phyloP scores from a whole-genome alignment of 1,140 invertebrate species.

The Euura saliciscinereae region DNA sequence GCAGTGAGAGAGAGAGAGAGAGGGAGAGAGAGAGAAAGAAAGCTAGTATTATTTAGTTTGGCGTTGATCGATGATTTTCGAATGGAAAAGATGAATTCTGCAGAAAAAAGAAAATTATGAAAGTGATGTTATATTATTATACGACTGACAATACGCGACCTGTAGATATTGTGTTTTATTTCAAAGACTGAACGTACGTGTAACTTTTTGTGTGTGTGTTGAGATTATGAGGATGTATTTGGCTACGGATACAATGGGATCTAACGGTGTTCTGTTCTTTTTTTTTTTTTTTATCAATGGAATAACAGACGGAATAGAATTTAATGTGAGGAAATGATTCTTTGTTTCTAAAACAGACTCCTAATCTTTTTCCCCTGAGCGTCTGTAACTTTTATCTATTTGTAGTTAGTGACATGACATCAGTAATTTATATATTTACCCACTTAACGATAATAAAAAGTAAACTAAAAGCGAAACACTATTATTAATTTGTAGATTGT shows the following conservation, averaged over 20 bases:
- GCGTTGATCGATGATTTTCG: not conserved
- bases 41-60: not conserved
- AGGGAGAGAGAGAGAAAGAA: no score
- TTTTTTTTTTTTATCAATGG: no score
- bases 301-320: no score
- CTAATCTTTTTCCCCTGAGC: slow-evolving; percentile 26
- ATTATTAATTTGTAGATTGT: slow-evolving; percentile 42
- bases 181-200: slow-evolving; percentile 46
- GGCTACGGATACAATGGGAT: not conserved
- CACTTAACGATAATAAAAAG: slow-evolving; percentile 51
- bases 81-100: not conserved
- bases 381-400: slow-evolving; percentile 52
- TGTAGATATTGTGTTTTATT: slow-evolving; percentile 52
- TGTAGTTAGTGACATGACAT: slow-evolving; percentile 54
- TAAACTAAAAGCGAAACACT: slow-evolving; percentile 40
- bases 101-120: not conserved
- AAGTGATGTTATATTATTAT: slow-evolving; percentile 27
- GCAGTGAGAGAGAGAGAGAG: not conserved
- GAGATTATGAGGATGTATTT: slow-evolving; percentile 8
- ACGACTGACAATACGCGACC: slow-evolving; percentile 49
- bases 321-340: no score
- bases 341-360: not conserved
- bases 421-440: slow-evolving; percentile 53
- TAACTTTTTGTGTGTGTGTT: slow-evolving; percentile 26
- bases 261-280: not conserved